Evolutionary conservation across 2,113 vertebrate genomes (phyloP).

Genomic region (Dicrurus megarhynchus): DNA sequence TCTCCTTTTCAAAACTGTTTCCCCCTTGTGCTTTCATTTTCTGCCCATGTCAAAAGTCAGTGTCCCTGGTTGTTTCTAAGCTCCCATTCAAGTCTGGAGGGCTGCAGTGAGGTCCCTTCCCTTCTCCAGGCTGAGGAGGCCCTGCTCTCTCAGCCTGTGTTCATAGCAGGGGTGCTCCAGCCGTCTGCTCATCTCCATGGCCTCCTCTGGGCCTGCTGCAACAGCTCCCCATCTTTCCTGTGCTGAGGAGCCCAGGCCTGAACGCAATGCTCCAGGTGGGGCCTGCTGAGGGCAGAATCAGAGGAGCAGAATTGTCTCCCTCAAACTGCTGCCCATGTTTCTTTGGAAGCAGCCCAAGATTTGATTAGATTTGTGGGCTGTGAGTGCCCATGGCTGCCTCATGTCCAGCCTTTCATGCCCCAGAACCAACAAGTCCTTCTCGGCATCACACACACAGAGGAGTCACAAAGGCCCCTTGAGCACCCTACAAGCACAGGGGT

Average conservation of each 20-base stretch:
- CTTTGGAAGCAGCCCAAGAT: not conserved
- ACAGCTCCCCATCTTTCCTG: not conserved
- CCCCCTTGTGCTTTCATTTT: too few species aligned
- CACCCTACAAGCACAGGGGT: too few species aligned
- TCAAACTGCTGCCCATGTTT: not conserved
- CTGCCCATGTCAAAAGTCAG: not conserved
- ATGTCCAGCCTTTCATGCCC: not conserved
- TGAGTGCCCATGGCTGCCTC: not conserved
- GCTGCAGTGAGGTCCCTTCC: not conserved
- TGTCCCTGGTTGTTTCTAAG: not conserved
- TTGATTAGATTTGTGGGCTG: not conserved
- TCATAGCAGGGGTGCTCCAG: not conserved
- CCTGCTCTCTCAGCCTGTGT: not conserved
- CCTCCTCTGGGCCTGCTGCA: accelerated
- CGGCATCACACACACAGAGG: too few species aligned
- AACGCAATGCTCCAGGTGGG: accelerated
- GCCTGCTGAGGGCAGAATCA: too few species aligned
- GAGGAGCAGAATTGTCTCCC: not conserved
- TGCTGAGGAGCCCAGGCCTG: not conserved
- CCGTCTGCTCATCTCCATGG: not conserved
- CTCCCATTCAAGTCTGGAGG: too few species aligned
- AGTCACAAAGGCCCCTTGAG: not conserved
- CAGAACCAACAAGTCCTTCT: too few species aligned
- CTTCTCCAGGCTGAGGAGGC: not conserved
- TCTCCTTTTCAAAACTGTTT: not conserved